phyloP scores from a whole-genome alignment of 1,140 invertebrate species.

The Mactra quadrangularis region DNA sequence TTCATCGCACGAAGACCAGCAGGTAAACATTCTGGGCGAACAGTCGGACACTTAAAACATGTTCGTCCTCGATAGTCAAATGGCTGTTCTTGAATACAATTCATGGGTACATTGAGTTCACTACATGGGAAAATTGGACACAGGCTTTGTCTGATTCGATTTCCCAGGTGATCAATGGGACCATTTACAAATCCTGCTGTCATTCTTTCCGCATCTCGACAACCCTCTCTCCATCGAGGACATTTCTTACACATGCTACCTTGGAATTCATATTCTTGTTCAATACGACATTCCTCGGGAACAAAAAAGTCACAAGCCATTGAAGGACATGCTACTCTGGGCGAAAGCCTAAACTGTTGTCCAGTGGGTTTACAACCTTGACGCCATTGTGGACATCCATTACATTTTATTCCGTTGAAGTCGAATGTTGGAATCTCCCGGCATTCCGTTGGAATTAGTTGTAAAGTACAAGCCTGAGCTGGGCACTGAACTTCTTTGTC shows the following conservation, averaged over 20 bases:
- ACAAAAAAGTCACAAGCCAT: conserved; percentile 16
- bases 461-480: conserved; percentile 5
- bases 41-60: conserved; percentile 37
- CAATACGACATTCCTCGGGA: conserved; percentile 31
- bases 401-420: conserved; percentile 12
- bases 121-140: conserved; percentile 38
- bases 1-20: not conserved
- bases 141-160: not conserved
- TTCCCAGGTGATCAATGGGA: not conserved
- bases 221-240: conserved; percentile 41
- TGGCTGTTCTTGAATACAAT: conserved; percentile 36
- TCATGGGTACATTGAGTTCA: conserved; percentile 13
- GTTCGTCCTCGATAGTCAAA: conserved; percentile 21
- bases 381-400: conserved; percentile 30
- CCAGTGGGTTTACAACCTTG: not conserved
- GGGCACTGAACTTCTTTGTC: conserved; percentile 6
- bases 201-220: conserved; percentile 43
- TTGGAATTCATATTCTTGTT: conserved; percentile 4
- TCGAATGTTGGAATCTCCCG: conserved; percentile 34
- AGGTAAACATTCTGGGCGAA: not conserved
- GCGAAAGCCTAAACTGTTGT: not conserved
- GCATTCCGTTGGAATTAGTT: conserved; percentile 48
- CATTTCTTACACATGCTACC: conserved; percentile 35
- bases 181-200: not conserved
- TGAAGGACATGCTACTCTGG: conserved; percentile 11